Conservation (phyloP, 2,888 invertebrate species). For the Thera britannica region DNA sequence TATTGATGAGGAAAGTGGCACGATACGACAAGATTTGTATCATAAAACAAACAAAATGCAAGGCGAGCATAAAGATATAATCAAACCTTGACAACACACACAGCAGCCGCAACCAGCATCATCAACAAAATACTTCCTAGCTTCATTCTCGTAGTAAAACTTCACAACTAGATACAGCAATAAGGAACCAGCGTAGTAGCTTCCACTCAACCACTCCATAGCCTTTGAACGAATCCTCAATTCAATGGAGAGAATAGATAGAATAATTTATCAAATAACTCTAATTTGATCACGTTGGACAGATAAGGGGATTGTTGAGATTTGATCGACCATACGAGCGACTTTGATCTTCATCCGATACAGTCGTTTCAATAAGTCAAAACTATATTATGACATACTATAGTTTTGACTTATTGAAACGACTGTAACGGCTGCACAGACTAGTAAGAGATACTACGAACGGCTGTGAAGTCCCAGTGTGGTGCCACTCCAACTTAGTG, state of each 20-base stretch:
- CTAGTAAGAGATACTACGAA: no score
- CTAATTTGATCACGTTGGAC: constrained; percentile 49
- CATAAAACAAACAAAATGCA: neutral
- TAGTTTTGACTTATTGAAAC: no score
- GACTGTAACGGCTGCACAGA: no score
- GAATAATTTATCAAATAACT: constrained; percentile 9
- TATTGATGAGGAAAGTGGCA: neutral
- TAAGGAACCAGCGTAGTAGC: constrained; percentile 67
- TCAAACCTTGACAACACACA: constrained; percentile 64
- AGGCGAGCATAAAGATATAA: neutral
- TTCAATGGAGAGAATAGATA: constrained; percentile 1
- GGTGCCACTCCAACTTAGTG: no score
- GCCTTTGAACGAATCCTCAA: constrained; percentile 20
- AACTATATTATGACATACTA: neutral
- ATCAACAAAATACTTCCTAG: constrained; percentile 56
- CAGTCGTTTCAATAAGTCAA: constrained; percentile 11
- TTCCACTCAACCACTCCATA: constrained; percentile 67
- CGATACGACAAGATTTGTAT: neutral
- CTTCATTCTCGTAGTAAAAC: constrained; percentile 73
- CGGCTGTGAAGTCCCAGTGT: no score
- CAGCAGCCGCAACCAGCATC: constrained; percentile 47
- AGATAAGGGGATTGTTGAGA: constrained; percentile 57
- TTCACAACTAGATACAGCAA: constrained; percentile 65
- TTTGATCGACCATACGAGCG: neutral
- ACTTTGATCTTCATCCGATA: constrained; percentile 23